These are phyloP conservation scores for Drosophila teissieri DNA, from an alignment of 1,140 invertebrate genomes.

Conservation along the genomic window DNA sequence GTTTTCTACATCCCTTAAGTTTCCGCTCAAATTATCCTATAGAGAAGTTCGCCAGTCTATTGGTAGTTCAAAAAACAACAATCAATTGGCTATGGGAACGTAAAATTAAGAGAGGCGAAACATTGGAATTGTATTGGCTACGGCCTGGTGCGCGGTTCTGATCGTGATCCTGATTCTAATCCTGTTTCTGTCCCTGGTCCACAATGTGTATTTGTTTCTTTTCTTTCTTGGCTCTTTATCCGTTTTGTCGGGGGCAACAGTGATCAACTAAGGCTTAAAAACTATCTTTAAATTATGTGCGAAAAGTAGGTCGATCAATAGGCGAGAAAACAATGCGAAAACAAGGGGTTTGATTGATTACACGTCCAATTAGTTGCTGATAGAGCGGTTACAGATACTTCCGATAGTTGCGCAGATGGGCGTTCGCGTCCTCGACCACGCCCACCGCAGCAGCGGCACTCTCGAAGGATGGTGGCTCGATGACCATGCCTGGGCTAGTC, in stretches of 20 bases:
- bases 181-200: conserved; percentile 27
- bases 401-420: conserved; percentile 81
- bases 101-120: conserved; percentile 32
- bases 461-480: conserved; percentile 82
- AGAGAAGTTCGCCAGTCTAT: not conserved
- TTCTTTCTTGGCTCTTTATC: conserved; percentile 5
- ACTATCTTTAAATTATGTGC: conserved; percentile 61
- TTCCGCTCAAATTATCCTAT: not conserved
- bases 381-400: conserved; percentile 81
- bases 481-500: conserved; percentile 67
- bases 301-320: conserved; percentile 31
- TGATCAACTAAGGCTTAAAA: conserved; percentile 70
- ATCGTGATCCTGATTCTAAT: conserved; percentile 18
- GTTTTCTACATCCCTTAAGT: not conserved
- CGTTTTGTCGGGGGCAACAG: conserved; percentile 20
- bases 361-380: conserved; percentile 14
- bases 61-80: conserved; percentile 42
- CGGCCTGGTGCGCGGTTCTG: conserved; percentile 20
- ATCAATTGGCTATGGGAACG: conserved; percentile 60
- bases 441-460: conserved; percentile 80
- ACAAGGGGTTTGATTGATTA: conserved; percentile 13
- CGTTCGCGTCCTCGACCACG: conserved; percentile 70
- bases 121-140: conserved; percentile 18
- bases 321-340: conserved; percentile 36
- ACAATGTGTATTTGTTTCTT: conserved; percentile 19